Evolutionary conservation across 2,888 invertebrate genomes (phyloP), one percentile per base, ranked within the genome.

Genomic region (Drosophila dives): DNA sequence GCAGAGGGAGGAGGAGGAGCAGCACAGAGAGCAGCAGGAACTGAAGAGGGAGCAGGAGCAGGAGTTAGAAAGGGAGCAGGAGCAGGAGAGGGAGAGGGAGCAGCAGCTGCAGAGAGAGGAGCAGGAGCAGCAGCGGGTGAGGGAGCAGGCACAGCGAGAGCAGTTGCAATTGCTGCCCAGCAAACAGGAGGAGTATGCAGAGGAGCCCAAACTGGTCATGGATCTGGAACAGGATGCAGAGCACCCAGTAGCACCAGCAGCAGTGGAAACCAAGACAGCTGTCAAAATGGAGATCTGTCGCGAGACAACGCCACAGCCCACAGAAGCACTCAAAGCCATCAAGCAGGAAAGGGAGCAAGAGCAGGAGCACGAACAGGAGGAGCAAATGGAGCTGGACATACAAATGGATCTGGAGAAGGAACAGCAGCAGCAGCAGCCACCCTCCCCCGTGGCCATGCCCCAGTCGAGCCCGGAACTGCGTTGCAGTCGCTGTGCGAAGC

Each of bases 121-220:
- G 53, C 90, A 91, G 36, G 80, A 84, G 26, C 86, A 90, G 50
- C 75, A 81, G 23, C 79, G 64, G 94, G 95, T 74, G 15, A 23
- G 45, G 3, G 72, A 77, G 8, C 65, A 76, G 29, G 63, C 49
- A 29, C 65, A 49, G 10, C 49, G 23, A 6, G 53, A 69, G 76
- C 76, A 45, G 23, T 23, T 45, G 23, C 15, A 45, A 15, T 67
- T 38, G 17, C 74, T 63, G 1, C 32, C 60, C 53, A 42, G 29
- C 65, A 82, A 77, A 32, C 77, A 77, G 45, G 89, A 86, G 3
- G 90, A 90, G 53, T 89, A 87, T 58, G 77, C 75, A 23, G 94
- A 95, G 75, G 93, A 93, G 68, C 91, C 92, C 1, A 95, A 96
- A 84, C 93, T 96, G 53, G 95, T 96, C 0, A 96, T 96, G 95